phyloP scores from a whole-genome alignment of 2,113 vertebrate genomes.

The Prunella fulvescens region DNA sequence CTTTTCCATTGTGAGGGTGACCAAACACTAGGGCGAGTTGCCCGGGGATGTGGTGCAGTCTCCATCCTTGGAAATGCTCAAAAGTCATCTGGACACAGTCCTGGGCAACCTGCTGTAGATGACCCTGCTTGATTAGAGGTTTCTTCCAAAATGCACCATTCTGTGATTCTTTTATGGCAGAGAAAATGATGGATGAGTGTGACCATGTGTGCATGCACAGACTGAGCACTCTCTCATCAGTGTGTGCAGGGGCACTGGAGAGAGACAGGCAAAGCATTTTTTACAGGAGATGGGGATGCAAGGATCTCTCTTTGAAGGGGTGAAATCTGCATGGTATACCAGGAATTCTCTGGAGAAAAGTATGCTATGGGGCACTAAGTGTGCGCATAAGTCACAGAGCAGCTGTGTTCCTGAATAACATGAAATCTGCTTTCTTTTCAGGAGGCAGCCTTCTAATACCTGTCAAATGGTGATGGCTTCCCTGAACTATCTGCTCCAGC shows the following conservation, averaged over 20 bases:
- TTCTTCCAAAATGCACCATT: neutral
- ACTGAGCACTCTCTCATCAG: neutral
- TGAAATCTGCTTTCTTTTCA: neutral
- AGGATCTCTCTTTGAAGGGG: neutral
- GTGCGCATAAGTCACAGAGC: neutral
- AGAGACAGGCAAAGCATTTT: neutral
- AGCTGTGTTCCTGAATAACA: neutral
- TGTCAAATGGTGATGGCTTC: neutral
- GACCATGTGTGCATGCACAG: rapidly evolving
- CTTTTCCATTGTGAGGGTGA: neutral
- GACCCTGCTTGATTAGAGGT: neutral
- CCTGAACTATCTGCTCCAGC: neutral
- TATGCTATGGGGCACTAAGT: neutral
- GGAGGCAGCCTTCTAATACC: neutral
- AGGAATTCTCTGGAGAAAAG: neutral
- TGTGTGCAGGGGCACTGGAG: neutral
- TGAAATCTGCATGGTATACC: neutral
- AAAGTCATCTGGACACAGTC: neutral
- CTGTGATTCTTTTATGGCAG: neutral
- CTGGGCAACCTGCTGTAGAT: neutral
- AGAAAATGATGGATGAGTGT: neutral
- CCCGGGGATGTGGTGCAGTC: neutral
- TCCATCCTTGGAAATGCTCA: neutral
- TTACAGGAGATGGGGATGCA: neutral
- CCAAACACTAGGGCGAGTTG: neutral